These are phyloP conservation scores for Anarsia innoxiella DNA, from an alignment of 2,888 invertebrate species.

Conservation along the genomic window DNA sequence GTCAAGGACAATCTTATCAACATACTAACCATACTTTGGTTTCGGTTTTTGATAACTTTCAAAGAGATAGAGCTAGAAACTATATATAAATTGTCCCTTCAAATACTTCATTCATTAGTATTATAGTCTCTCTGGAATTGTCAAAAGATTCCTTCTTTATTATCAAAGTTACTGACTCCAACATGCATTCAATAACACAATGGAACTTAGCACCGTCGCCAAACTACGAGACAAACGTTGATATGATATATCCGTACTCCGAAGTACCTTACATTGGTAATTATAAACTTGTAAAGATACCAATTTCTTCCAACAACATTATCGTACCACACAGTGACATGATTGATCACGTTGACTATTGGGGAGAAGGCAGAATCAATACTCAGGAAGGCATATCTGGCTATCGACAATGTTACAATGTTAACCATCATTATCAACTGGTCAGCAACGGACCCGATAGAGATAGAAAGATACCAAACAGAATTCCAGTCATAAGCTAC, in stretches of 20 bases:
- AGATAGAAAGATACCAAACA: slow-evolving; percentile 37
- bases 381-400: slow-evolving; percentile 24
- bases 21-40: no score
- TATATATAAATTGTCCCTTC: no score
- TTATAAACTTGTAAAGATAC: slow-evolving; percentile 33
- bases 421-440: slow-evolving; percentile 34
- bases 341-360: slow-evolving; percentile 38
- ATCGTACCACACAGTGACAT: slow-evolving; percentile 12
- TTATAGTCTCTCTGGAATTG: no score
- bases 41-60: no score
- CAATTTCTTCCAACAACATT: slow-evolving; percentile 12
- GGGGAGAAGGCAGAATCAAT: slow-evolving; percentile 37
- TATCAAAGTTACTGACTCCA: no score
- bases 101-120: no score
- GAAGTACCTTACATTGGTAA: slow-evolving; percentile 38
- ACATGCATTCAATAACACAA: slow-evolving; percentile 9
- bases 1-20: no score
- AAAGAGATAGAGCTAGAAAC: no score
- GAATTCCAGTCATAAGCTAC: slow-evolving; percentile 33
- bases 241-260: slow-evolving; percentile 36
- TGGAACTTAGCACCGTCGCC: slow-evolving; percentile 22
- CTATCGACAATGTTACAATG: slow-evolving; percentile 34
- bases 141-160: no score
- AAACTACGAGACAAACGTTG: slow-evolving; percentile 30
- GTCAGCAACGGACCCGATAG: slow-evolving; percentile 36